These are phyloP conservation scores for Sterna hirundo DNA, from an alignment of 2,113 vertebrate genomes.

Conservation along the genomic window DNA sequence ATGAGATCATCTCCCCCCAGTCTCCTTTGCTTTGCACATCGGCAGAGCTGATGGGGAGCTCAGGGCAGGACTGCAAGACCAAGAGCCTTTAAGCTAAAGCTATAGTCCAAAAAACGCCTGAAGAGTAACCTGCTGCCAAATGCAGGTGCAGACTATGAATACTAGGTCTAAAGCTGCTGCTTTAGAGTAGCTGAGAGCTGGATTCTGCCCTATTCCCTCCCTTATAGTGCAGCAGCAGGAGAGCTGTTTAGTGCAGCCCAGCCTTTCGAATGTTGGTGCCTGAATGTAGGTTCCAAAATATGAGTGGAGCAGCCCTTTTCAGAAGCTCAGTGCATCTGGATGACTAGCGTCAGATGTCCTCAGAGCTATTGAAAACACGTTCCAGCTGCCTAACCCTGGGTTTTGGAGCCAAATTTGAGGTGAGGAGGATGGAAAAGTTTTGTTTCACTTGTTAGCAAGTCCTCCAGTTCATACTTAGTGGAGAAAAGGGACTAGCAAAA, in stretches of 20 bases:
- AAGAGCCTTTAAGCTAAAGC: not conserved
- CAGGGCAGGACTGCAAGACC: not conserved
- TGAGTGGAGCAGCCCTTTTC: not conserved
- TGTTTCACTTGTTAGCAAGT: slow-evolving; percentile 35
- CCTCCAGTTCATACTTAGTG: not conserved
- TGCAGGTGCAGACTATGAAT: not conserved
- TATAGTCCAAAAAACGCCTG: not conserved
- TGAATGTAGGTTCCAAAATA: not conserved
- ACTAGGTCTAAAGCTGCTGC: not conserved
- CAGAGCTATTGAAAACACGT: not conserved
- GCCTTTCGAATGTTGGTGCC: not conserved
- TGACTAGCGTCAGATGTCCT: not conserved
- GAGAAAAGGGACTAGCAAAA: not conserved
- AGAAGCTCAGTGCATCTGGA: not conserved
- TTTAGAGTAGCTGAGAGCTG: not conserved
- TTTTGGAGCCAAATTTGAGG: slow-evolving; percentile 16
- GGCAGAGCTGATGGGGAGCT: not conserved
- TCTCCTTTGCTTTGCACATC: not conserved
- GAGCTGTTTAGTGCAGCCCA: not conserved
- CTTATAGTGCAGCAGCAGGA: not conserved
- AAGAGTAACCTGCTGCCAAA: not conserved
- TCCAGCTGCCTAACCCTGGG: not conserved
- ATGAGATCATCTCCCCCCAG: not conserved
- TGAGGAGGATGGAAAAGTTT: not conserved
- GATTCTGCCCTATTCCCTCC: not conserved